These are phyloP conservation scores for Desmodus rotundus DNA, from an alignment of 2,113 vertebrate genomes.

Conservation along the genomic window DNA sequence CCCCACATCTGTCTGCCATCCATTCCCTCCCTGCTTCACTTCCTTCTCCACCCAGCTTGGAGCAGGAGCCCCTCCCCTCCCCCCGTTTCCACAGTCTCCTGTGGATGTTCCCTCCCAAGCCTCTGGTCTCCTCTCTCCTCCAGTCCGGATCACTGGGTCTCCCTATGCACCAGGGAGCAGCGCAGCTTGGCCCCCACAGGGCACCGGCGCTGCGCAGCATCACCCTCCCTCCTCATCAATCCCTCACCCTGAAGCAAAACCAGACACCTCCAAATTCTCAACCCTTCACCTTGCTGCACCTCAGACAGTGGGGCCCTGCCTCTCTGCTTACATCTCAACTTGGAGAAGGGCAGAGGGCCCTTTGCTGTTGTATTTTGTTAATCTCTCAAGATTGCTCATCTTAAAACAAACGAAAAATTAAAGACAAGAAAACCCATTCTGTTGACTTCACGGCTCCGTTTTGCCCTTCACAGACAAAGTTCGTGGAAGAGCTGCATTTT, in stretches of 20 bases:
- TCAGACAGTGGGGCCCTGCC: background rate
- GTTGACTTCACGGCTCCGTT: background rate
- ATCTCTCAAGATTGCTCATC: background rate
- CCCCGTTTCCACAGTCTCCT: no score
- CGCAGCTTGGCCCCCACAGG: background rate
- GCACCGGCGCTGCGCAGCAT: rapidly evolving
- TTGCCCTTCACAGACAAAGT: background rate
- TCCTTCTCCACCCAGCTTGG: background rate
- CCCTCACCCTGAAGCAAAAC: background rate
- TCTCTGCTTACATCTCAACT: background rate
- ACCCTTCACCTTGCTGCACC: background rate
- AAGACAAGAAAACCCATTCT: background rate
- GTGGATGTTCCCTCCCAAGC: rapidly evolving
- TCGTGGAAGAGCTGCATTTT: background rate
- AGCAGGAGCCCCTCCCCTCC: background rate
- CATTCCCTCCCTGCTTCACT: background rate
- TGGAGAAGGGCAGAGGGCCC: background rate
- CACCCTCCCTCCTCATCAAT: background rate
- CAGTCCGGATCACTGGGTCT: background rate
- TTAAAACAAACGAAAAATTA: background rate
- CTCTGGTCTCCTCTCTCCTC: background rate
- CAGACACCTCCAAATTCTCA: background rate
- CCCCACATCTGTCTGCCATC: no score
- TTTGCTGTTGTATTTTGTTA: background rate
- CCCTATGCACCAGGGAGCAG: background rate